A percentile compares a stretch with the other conserved stretches of the same genome.
phyloP scores from a whole-genome alignment of 2,888 invertebrate genomes.

The Limnephilus auricula region DNA sequence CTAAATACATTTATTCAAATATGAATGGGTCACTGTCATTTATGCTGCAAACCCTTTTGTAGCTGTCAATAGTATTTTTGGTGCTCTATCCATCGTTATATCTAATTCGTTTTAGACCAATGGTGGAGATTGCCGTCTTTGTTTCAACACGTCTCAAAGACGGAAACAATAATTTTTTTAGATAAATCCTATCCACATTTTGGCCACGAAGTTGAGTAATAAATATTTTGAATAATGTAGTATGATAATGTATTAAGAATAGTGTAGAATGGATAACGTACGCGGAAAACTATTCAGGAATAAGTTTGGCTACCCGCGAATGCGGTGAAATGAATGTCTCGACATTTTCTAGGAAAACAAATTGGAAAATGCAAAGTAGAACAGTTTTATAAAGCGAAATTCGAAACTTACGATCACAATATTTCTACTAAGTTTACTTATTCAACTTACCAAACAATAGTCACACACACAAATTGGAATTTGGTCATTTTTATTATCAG shows the following conservation, averaged over 20 bases:
- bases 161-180: too few species aligned
- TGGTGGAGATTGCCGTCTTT: too few species aligned
- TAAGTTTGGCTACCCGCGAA: not conserved
- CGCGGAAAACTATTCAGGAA: not conserved
- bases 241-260: not conserved
- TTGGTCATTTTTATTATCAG: not conserved
- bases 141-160: too few species aligned
- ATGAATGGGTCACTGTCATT: too few species aligned
- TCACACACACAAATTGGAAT: not conserved
- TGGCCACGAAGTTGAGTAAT: not conserved
- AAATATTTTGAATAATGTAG: not conserved
- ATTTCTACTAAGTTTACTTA: not conserved
- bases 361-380: constrained; percentile 2
- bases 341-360: not conserved
- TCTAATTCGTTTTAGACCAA: too few species aligned
- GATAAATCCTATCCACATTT: not conserved
- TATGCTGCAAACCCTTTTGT: too few species aligned
- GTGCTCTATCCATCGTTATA: too few species aligned
- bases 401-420: not conserved
- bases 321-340: not conserved
- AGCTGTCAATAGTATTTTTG: too few species aligned
- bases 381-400: not conserved
- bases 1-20: too few species aligned
- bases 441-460: not conserved
- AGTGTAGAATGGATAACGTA: not conserved